These are phyloP conservation scores for Onychomys leucogaster DNA, from an alignment of 2,797 vertebrate genomes.

Conservation along the genomic window DNA sequence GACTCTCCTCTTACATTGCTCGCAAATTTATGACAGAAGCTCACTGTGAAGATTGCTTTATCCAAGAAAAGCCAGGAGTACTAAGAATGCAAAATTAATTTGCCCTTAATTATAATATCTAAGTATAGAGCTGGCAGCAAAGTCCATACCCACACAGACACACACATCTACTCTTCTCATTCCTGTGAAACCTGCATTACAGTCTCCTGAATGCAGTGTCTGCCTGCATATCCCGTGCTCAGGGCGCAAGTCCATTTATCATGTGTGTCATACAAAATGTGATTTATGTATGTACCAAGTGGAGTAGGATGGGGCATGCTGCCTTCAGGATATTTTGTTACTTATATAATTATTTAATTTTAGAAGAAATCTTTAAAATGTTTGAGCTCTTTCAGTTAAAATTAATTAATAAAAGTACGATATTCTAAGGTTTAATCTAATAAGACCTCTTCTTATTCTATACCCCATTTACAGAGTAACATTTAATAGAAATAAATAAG, in stretches of 20 bases:
- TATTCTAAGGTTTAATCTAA: constrained; percentile 48
- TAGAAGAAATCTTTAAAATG: constrained; percentile 8
- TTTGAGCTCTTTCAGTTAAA: constrained; percentile 43
- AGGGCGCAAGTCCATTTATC: background rate
- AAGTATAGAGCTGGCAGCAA: background rate
- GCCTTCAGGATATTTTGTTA: background rate
- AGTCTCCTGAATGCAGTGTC: background rate
- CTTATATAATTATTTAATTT: background rate
- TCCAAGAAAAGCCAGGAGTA: background rate
- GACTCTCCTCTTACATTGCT: background rate
- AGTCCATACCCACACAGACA: background rate
- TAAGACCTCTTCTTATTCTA: background rate
- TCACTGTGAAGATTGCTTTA: background rate
- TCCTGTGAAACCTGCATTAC: background rate
- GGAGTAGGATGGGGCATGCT: background rate
- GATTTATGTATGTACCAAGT: background rate
- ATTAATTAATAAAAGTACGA: constrained; percentile 8
- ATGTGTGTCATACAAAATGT: background rate
- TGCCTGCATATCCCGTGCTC: background rate
- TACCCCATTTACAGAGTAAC: background rate
- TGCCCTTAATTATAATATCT: background rate
- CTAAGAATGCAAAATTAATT: background rate
- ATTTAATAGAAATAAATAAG: background rate
- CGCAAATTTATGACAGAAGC: background rate
- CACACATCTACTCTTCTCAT: background rate